Evolutionary conservation across 2,888 invertebrate genomes (phyloP).

Genomic region (Microdon myrmicae): DNA sequence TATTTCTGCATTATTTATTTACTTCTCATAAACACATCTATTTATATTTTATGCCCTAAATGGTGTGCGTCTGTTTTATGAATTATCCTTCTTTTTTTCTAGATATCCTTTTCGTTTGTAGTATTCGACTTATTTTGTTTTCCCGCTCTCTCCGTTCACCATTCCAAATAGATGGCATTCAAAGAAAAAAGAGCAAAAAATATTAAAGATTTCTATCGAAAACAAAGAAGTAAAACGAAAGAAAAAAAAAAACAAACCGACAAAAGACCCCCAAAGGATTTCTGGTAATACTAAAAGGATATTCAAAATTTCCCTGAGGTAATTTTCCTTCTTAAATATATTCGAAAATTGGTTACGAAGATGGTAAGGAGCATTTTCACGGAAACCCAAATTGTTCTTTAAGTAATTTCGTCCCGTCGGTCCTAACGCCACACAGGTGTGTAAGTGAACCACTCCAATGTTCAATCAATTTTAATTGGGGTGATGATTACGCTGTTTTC

Average conservation of each 20-base stretch:
- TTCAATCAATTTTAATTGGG: slow-evolving; percentile 51
- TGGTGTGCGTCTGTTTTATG: slow-evolving; percentile 1
- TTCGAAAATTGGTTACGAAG: slow-evolving; percentile 25
- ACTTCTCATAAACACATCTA: too few species aligned
- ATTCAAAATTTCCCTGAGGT: slow-evolving; percentile 39
- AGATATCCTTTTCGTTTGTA: slow-evolving; percentile 12
- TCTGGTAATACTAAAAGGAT: slow-evolving; percentile 37
- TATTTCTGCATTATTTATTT: too few species aligned
- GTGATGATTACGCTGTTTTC: slow-evolving; percentile 46
- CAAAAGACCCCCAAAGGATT: slow-evolving; percentile 30
- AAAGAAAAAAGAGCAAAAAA: too few species aligned
- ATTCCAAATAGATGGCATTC: too few species aligned
- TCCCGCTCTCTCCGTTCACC: neutral
- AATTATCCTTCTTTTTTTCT: slow-evolving; percentile 16
- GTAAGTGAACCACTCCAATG: slow-evolving; percentile 23
- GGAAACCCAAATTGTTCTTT: slow-evolving; percentile 43
- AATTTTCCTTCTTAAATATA: slow-evolving; percentile 41
- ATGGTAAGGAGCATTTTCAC: slow-evolving; percentile 40
- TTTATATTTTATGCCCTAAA: too few species aligned
- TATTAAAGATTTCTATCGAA: too few species aligned
- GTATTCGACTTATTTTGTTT: slow-evolving; percentile 8
- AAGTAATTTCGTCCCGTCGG: slow-evolving; percentile 27
- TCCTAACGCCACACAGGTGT: slow-evolving; percentile 19
- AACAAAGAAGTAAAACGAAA: slow-evolving; percentile 1
- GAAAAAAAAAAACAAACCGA: neutral